phyloP scores from a whole-genome alignment of 2,888 invertebrate species.

The Parnassius apollo region DNA sequence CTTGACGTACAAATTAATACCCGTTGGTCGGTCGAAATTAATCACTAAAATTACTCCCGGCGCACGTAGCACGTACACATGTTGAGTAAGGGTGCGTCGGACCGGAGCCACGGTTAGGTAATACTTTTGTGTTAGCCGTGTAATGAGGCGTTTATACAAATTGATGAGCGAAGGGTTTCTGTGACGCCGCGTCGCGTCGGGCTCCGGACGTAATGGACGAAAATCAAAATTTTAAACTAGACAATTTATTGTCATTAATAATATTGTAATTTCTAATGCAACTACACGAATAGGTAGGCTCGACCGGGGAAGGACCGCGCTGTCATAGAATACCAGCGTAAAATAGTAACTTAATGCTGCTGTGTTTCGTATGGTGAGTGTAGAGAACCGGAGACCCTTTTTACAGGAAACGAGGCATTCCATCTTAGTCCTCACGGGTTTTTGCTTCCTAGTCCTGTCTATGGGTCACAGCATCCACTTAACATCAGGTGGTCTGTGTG shows the following conservation, averaged over 20 bases:
- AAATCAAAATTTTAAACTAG: conserved; percentile 2
- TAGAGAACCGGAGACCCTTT: too few species aligned
- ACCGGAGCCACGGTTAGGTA: conserved; percentile 30
- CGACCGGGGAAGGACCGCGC: too few species aligned
- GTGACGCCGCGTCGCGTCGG: conserved; percentile 2
- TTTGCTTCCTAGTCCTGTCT: too few species aligned
- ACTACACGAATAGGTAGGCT: too few species aligned
- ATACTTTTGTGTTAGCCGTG: conserved; percentile 30
- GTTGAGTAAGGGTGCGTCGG: conserved; percentile 21
- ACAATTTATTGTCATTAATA: not conserved
- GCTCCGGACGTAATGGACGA: conserved; percentile 10
- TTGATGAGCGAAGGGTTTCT: conserved; percentile 30
- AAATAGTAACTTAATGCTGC: too few species aligned
- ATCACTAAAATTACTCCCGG: conserved; percentile 14
- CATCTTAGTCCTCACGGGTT: too few species aligned
- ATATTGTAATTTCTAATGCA: too few species aligned
- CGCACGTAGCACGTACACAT: conserved; percentile 20
- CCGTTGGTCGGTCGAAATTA: conserved; percentile 16
- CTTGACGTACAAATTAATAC: conserved; percentile 15
- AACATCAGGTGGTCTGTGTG: too few species aligned
- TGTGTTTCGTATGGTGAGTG: too few species aligned
- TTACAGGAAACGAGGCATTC: too few species aligned
- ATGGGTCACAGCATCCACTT: too few species aligned
- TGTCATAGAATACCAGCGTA: too few species aligned
- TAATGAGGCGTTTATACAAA: conserved; percentile 37